phyloP scores from a whole-genome alignment of 1,140 invertebrate species.

The Phocides pigmalion region DNA sequence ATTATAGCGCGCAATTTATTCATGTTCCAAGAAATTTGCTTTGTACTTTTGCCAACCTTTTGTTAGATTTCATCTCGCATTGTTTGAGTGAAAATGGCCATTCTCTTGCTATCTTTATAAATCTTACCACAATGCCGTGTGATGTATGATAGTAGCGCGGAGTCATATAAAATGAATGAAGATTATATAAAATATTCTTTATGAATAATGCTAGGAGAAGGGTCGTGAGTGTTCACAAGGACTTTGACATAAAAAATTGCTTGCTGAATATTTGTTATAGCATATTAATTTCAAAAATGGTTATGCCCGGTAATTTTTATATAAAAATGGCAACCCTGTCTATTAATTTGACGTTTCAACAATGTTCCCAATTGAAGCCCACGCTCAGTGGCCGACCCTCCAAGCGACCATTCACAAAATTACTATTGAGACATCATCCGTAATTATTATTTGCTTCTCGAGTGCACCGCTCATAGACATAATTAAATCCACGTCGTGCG shows the following conservation, averaged over 20 bases:
- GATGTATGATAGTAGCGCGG: constrained; percentile 7
- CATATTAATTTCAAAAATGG: neutral
- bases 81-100: constrained; percentile 27
- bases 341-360: constrained; percentile 72
- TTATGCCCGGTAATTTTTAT: constrained; percentile 1
- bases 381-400: constrained; percentile 65
- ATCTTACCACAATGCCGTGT: constrained; percentile 20
- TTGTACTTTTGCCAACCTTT: constrained; percentile 24
- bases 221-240: neutral
- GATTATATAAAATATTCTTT: constrained; percentile 5
- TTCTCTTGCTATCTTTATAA: constrained; percentile 24
- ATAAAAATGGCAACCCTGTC: constrained; percentile 37
- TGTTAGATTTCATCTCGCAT: constrained; percentile 20
- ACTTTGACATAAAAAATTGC: neutral
- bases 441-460: constrained; percentile 48
- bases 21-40: constrained; percentile 13
- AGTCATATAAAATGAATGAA: neutral
- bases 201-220: neutral
- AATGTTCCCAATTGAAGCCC: constrained; percentile 69
- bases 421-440: constrained; percentile 69
- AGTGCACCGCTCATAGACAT: neutral
- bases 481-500: neutral
- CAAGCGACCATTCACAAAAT: constrained; percentile 58
- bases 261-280: neutral
- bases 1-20: constrained; percentile 5